Evolutionary conservation across 1,140 invertebrate species (phyloP).

Genomic region (Platorchestia sp.): DNA sequence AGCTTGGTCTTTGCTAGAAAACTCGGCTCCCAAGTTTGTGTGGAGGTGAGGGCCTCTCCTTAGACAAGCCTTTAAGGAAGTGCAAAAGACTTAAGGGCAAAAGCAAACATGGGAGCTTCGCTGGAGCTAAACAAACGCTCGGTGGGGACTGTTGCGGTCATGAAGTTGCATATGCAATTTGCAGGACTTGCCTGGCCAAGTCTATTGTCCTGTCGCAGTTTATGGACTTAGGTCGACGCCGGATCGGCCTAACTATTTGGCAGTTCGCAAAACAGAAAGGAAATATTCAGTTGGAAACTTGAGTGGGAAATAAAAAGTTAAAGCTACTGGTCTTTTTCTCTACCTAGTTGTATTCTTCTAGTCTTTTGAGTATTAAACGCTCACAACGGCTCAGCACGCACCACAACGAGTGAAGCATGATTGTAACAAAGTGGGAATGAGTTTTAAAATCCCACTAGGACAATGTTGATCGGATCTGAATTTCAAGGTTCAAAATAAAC

Average conservation of each 20-base stretch:
- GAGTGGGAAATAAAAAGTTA: not conserved
- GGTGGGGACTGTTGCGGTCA: not conserved
- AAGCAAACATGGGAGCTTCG: not conserved
- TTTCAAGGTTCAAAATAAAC: no score
- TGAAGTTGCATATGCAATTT: constrained; percentile 9
- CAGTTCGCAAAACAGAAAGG: not conserved
- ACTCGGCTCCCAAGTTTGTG: not conserved
- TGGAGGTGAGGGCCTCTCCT: not conserved
- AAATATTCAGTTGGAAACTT: not conserved
- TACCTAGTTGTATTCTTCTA: not conserved
- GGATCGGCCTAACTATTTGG: not conserved
- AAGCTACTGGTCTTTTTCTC: not conserved
- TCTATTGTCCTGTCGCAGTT: not conserved
- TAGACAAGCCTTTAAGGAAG: not conserved
- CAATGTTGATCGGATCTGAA: no score
- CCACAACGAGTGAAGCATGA: not conserved
- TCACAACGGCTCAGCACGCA: not conserved
- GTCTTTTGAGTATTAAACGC: not conserved
- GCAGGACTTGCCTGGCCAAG: not conserved
- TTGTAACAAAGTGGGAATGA: not conserved
- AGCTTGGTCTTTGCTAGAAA: no score
- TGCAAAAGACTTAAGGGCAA: not conserved
- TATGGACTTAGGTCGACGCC: not conserved
- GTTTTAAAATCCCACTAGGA: not conserved
- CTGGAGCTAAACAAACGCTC: not conserved